phyloP scores from a whole-genome alignment of 2,888 invertebrate species.

The Aethes cnicana region DNA sequence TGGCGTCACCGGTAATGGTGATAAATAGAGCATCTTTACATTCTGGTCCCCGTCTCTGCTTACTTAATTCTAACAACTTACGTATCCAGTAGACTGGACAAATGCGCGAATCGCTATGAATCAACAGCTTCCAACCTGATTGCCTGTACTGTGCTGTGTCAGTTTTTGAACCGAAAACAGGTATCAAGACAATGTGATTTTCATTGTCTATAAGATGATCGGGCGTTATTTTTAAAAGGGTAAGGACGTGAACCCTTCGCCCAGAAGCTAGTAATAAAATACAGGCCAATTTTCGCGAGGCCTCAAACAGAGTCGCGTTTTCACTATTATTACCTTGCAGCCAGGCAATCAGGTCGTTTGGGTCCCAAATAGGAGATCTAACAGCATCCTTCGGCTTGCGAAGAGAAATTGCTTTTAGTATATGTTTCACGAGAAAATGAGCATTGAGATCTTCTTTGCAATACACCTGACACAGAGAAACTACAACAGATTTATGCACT shows the following conservation, averaged over 20 bases:
- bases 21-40: not conserved
- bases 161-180: not conserved
- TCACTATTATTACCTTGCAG: not conserved
- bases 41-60: not conserved
- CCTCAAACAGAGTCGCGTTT: not conserved
- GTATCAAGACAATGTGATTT: not conserved
- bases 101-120: not conserved
- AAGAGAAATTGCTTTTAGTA: not conserved
- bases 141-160: not conserved
- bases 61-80: not conserved
- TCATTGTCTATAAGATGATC: not conserved
- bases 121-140: not conserved
- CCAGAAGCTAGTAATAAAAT: not conserved
- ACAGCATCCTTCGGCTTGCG: not conserved
- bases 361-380: not conserved
- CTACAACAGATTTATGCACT: constrained; percentile 11
- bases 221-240: not conserved
- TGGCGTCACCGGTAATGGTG: not conserved
- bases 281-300: not conserved
- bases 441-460: constrained; percentile 11
- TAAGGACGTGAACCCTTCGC: not conserved
- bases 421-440: constrained; percentile 7
- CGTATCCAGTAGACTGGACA: not conserved
- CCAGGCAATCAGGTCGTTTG: not conserved
- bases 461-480: not conserved